phyloP scores from a whole-genome alignment of 2,797 vertebrate species.

The Alosa sapidissima region DNA sequence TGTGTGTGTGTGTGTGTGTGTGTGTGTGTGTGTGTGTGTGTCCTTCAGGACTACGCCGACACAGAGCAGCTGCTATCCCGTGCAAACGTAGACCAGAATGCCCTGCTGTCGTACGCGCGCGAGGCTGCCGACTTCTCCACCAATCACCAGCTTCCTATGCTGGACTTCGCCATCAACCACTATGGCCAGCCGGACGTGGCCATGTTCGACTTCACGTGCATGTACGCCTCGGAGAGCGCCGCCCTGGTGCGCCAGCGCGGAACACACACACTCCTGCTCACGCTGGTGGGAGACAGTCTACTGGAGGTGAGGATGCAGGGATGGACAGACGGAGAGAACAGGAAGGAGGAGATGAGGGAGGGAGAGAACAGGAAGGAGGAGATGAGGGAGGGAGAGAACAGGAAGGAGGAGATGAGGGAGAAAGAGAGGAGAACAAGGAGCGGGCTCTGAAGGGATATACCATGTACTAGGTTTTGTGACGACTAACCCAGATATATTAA shows the following conservation, averaged over 20 bases:
- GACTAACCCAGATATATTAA: no score
- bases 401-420: no score
- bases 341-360: no score
- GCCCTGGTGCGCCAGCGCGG: slow-evolving; percentile 86
- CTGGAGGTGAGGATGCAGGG: slow-evolving; percentile 80
- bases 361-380: no score
- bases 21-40: background rate
- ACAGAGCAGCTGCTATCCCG: slow-evolving; percentile 87
- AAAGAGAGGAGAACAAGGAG: no score
- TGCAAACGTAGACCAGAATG: slow-evolving; percentile 90
- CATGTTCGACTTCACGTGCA: slow-evolving; percentile 97
- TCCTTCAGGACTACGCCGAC: slow-evolving; percentile 83
- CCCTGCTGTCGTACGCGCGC: slow-evolving; percentile 84
- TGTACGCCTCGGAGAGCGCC: slow-evolving; percentile 93
- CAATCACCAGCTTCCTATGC: slow-evolving; percentile 84
- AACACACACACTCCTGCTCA: slow-evolving; percentile 83
- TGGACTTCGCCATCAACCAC: slow-evolving; percentile 96
- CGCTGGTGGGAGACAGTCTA: slow-evolving; percentile 93
- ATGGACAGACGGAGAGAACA: background rate
- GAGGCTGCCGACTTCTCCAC: slow-evolving; percentile 94
- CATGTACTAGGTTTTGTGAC: no score
- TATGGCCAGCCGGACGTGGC: slow-evolving; percentile 94
- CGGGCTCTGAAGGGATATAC: no score
- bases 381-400: background rate
- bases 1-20: slow-evolving; percentile 15